Evolutionary conservation across 2,113 vertebrate species (phyloP), one percentile per base, ranked within the genome.

Genomic region (Forbesichthys papilliferus): DNA sequence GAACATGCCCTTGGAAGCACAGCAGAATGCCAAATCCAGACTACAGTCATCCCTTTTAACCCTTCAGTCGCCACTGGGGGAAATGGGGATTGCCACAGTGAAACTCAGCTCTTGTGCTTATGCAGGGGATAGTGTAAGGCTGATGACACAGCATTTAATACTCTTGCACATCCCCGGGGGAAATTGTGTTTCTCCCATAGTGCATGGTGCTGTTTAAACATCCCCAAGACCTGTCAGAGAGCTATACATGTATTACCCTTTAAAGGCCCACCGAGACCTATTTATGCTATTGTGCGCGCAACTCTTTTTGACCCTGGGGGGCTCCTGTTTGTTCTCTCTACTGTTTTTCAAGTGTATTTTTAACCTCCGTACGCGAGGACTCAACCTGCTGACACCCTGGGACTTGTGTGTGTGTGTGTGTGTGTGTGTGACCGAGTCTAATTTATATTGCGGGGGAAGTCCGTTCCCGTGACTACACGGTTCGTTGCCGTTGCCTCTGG

Each of bases 121-220:
- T 66, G 73, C 80, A 80, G 63, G 72, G 74, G 8, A 72, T 75
- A 79, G 49, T 12, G 49, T 48, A 77, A 64, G 78, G 77, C 77
- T 57, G 69, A 77, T 60, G 36, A 63, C 66, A 63, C 81, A 80
- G 69, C 54, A 74, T 83, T 27, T 84, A 79, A 82, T 82, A 84
- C 79, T 77, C 56, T 82, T 80, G 76, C 73, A 73, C 27, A 74
- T 27, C 77, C 86, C 77, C 82, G 71, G 66, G 75, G 74, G 84
- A 76, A 72, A 77, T 18, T 5, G 53, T 65, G 69, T 72, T 79
- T 73, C 73, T 79, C 77, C 72, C 49, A 46, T 66, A 69, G 77
- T 83, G 83, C 82, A 85, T 71, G 33, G 2, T 51, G 63, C 83
- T 74, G 72, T 79, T 77, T 81, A 66, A 77, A 82, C 36, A 8